These are phyloP conservation scores for Nannoperca australis DNA, from an alignment of 2,797 vertebrate genomes.

Conservation along the genomic window DNA sequence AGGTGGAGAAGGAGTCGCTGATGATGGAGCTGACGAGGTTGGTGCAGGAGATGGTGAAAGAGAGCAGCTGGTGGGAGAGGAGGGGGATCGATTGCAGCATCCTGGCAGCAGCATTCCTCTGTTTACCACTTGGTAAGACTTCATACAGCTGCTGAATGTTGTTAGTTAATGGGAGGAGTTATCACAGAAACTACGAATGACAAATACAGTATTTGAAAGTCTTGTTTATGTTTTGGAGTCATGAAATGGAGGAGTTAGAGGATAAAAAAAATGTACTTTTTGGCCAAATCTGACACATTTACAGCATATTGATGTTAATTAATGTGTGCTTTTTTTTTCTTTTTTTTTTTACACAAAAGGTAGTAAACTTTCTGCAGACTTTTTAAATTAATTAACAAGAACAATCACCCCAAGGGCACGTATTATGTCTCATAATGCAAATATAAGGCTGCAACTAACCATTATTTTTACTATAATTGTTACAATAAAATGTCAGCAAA, in stretches of 20 bases:
- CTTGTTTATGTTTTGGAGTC: not conserved
- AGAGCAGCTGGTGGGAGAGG: slow-evolving; percentile 95
- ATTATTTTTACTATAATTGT: too few relatives aligned
- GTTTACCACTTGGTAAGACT: slow-evolving; percentile 87
- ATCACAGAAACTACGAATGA: too few relatives aligned
- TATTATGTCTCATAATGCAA: too few relatives aligned
- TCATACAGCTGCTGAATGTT: not conserved
- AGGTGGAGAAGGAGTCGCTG: slow-evolving; percentile 79
- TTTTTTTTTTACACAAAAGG: too few relatives aligned
- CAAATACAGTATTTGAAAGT: not conserved
- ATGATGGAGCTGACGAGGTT: slow-evolving; percentile 89
- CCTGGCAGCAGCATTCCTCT: slow-evolving; percentile 86
- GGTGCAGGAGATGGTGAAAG: slow-evolving; percentile 87
- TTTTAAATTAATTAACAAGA: too few relatives aligned
- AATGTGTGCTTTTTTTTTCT: not conserved
- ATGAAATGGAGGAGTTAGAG: not conserved
- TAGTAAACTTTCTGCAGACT: not conserved
- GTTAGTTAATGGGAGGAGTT: not conserved
- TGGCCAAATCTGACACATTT: not conserved
- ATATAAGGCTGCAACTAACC: too few relatives aligned
- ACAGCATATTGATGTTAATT: not conserved
- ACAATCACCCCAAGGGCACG: too few relatives aligned
- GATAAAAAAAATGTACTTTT: not conserved
- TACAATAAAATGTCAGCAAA: not conserved
- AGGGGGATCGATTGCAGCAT: slow-evolving; percentile 90